These are phyloP conservation scores for Drosophila tani DNA, from an alignment of 1,140 invertebrate species.

Conservation along the genomic window DNA sequence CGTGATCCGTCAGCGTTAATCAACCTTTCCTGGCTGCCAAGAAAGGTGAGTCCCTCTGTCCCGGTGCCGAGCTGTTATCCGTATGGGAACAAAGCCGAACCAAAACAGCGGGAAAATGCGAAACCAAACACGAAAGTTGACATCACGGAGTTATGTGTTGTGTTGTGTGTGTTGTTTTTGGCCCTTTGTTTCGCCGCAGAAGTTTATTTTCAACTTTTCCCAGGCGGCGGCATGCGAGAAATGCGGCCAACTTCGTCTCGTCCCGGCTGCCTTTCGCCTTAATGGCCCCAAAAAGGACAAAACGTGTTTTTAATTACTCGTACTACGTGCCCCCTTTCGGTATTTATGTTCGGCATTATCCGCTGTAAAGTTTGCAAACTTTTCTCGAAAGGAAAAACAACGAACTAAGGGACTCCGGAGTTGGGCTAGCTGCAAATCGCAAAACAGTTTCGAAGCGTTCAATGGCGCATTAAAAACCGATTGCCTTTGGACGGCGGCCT, in stretches of 20 bases:
- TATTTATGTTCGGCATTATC: conserved; percentile 51
- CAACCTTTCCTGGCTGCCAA: conserved; percentile 48
- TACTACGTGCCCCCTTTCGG: conserved; percentile 40
- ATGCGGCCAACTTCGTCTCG: conserved; percentile 64
- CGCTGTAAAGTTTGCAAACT: conserved; percentile 38
- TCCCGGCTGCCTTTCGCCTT: conserved; percentile 24
- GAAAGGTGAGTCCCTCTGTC: conserved; percentile 47
- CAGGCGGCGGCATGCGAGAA: conserved; percentile 71
- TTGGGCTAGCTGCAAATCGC: conserved; percentile 61
- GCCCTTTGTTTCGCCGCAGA: conserved; percentile 60
- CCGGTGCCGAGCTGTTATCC: conserved; percentile 23
- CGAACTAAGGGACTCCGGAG: conserved; percentile 6
- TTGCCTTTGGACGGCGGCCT: conserved; percentile 54
- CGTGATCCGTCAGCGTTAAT: conserved; percentile 76
- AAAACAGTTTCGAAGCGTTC: conserved; percentile 78
- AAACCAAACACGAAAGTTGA: conserved; percentile 80
- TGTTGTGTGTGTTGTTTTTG: conserved; percentile 19
- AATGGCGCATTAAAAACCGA: conserved; percentile 82
- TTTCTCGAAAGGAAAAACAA: conserved; percentile 2
- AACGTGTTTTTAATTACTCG: conserved; percentile 82
- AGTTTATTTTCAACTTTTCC: conserved; percentile 78
- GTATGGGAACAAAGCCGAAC: conserved; percentile 45
- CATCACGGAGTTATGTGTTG: conserved; percentile 71
- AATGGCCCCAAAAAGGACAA: conserved; percentile 59
- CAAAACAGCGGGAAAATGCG: conserved; percentile 36